Evolutionary conservation across 2,113 vertebrate genomes (phyloP).

Genomic region (Mobula hypostoma): DNA sequence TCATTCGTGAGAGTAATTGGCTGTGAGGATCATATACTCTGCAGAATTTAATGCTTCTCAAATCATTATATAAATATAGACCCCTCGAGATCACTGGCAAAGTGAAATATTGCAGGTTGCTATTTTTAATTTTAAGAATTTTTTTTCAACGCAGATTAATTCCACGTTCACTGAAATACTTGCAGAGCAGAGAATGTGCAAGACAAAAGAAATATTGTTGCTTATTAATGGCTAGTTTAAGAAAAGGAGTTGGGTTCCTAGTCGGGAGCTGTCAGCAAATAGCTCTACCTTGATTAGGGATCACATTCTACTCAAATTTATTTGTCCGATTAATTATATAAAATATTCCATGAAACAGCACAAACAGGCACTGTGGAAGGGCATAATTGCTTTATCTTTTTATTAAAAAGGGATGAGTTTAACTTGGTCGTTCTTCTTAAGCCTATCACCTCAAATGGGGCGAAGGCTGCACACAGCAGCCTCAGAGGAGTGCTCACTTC

Average conservation of each 20-base stretch:
- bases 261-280: neutral
- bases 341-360: neutral
- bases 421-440: neutral
- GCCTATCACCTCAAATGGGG: too few species aligned
- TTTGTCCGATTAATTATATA: neutral
- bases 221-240: neutral
- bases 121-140: too few species aligned
- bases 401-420: neutral
- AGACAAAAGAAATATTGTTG: neutral
- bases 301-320: neutral
- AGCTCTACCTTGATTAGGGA: neutral
- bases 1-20: neutral
- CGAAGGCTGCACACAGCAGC: too few species aligned
- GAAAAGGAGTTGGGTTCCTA: neutral
- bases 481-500: too few species aligned
- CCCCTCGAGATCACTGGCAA: too few species aligned
- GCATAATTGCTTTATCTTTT: neutral
- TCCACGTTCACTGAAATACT: neutral
- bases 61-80: conserved; percentile 26
- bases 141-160: neutral
- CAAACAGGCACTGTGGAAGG: neutral
- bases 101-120: neutral
- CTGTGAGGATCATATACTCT: neutral
- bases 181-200: neutral
- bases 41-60: neutral